A percentile compares a stretch with the other conserved stretches of the same genome.
These are phyloP conservation scores for Pentamera pediparva DNA, from an alignment of 53 echinoderm and acorn worm genomes.

Conservation along the genomic window DNA sequence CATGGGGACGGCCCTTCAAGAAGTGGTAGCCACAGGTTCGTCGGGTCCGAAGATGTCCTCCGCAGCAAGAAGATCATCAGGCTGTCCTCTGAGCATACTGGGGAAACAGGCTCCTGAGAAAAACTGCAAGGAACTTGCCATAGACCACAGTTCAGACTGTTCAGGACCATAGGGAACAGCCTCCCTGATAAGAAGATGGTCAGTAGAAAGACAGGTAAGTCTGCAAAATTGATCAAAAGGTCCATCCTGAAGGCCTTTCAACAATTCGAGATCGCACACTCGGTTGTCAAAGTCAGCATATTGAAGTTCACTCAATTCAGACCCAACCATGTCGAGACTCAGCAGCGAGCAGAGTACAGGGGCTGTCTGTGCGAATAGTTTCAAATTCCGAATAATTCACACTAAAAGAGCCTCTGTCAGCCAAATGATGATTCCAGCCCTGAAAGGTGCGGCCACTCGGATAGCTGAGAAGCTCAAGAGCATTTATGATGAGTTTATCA, in stretches of 20 bases:
- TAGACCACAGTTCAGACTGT: constrained; percentile 10
- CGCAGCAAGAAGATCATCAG: neutral
- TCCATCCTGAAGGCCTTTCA: neutral
- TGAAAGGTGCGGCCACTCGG: too few species aligned
- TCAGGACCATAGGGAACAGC: neutral
- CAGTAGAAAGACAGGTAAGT: constrained; percentile 12
- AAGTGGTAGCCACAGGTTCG: neutral
- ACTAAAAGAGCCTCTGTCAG: too few species aligned
- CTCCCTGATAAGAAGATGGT: constrained; percentile 8
- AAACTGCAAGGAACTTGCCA: neutral
- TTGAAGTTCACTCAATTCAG: neutral
- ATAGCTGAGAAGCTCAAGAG: too few species aligned
- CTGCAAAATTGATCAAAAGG: constrained; percentile 1
- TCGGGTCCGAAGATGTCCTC: neutral
- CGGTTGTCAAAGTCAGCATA: neutral
- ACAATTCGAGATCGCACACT: neutral
- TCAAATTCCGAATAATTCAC: too few species aligned
- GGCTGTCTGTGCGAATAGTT: constrained; percentile 23
- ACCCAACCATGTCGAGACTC: constrained; percentile 12
- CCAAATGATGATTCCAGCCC: too few species aligned
- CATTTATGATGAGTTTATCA: too few species aligned
- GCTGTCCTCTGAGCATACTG: neutral
- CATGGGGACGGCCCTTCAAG: neutral
- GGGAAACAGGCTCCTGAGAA: neutral
- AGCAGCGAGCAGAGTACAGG: neutral